Evolutionary conservation across 2,797 vertebrate genomes (phyloP).

Genomic region (Orientallactaga sibirica): DNA sequence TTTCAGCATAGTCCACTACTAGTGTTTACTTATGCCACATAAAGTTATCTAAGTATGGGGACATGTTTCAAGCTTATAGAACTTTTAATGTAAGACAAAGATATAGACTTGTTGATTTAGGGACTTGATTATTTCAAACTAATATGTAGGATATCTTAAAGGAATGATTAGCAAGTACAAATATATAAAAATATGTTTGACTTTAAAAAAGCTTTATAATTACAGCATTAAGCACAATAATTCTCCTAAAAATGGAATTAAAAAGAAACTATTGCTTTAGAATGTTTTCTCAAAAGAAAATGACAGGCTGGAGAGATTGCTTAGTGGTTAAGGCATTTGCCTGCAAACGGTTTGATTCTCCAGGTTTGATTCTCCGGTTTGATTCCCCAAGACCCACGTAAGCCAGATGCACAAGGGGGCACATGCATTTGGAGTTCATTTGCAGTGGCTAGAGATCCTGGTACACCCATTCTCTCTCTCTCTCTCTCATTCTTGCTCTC

Average conservation of each 20-base stretch:
- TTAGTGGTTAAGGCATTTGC: no score
- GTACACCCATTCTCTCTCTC: no score
- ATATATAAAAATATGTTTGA: neutral
- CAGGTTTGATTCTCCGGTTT: no score
- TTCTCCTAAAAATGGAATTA: neutral
- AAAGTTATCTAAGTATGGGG: neutral
- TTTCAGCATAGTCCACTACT: neutral
- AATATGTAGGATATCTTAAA: constrained; percentile 20
- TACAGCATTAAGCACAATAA: neutral
- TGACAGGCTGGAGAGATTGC: neutral
- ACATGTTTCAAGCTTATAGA: neutral
- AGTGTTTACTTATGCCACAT: neutral
- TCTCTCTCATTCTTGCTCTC: no score
- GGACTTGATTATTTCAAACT: constrained; percentile 47
- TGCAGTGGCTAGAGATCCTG: no score
- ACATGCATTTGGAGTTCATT: no score
- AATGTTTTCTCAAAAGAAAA: constrained; percentile 55
- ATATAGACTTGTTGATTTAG: neutral
- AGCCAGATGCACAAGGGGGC: no score
- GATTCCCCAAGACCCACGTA: no score
- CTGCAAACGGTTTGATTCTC: no score
- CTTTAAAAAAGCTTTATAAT: constrained; percentile 36
- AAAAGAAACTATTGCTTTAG: neutral
- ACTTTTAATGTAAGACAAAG: constrained; percentile 11
- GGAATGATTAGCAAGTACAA: neutral